phyloP scores from a whole-genome alignment of 2,888 invertebrate genomes.

The Apamea monoglypha region DNA sequence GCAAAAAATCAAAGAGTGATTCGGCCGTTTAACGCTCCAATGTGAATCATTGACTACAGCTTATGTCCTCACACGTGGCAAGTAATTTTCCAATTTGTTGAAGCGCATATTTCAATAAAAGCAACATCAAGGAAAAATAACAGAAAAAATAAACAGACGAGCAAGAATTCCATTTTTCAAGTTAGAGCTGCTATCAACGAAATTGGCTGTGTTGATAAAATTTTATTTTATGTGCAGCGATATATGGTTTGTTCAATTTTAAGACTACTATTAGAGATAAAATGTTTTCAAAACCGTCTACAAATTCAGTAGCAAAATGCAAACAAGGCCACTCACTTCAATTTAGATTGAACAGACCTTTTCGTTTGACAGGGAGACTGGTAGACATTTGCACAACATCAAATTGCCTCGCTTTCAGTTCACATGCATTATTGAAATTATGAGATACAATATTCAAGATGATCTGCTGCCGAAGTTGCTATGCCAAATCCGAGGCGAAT shows the following conservation, averaged over 20 bases:
- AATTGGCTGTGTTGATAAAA: constrained; percentile 29
- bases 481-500: constrained; percentile 22
- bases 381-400: constrained; percentile 55
- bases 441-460: constrained; percentile 37
- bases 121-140: constrained; percentile 28
- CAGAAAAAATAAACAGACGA: not conserved
- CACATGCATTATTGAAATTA: constrained; percentile 31
- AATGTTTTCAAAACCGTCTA: constrained; percentile 22
- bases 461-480: constrained; percentile 19
- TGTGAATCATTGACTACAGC: constrained; percentile 73
- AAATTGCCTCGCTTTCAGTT: constrained; percentile 41
- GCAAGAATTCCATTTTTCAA: constrained; percentile 14
- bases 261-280: not conserved
- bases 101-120: constrained; percentile 47
- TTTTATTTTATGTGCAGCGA: constrained; percentile 28
- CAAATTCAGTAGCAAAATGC: constrained; percentile 35
- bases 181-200: constrained; percentile 23
- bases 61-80: constrained; percentile 57
- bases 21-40: constrained; percentile 56
- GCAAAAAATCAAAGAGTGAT: constrained; percentile 69
- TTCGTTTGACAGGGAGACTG: constrained; percentile 32
- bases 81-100: constrained; percentile 51
- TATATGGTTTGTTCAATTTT: constrained; percentile 4
- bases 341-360: constrained; percentile 47
- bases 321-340: constrained; percentile 42